These are phyloP conservation scores for Plectropomus leopardus DNA, from an alignment of 2,113 vertebrate genomes.

Conservation along the genomic window DNA sequence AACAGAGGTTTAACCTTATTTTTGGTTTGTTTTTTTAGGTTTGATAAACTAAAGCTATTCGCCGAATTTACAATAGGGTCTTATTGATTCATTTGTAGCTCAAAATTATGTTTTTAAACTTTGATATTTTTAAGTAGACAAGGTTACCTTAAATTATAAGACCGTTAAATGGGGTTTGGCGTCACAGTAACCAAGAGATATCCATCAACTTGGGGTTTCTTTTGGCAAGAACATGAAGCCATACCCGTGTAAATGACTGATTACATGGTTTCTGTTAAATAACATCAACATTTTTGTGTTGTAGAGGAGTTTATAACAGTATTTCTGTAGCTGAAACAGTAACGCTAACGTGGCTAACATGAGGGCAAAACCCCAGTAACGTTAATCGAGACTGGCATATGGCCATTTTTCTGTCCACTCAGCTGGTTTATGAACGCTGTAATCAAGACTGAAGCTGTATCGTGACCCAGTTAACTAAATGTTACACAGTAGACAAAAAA, in stretches of 20 bases:
- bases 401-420: not conserved
- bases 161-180: not conserved
- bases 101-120: not conserved
- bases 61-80: not conserved
- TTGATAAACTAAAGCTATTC: not conserved
- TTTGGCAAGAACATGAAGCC: not conserved
- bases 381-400: slow-evolving; percentile 24
- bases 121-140: fast-evolving
- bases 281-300: not conserved
- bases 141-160: not conserved
- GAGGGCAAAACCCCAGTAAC: not conserved
- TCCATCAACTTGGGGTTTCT: not conserved
- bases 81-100: not conserved
- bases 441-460: not conserved
- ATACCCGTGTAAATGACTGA: too few relatives aligned
- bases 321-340: not conserved
- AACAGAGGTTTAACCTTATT: not conserved
- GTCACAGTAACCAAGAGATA: not conserved
- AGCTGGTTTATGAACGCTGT: not conserved
- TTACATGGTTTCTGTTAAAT: not conserved
- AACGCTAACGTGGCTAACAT: slow-evolving; percentile 1
- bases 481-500: too few relatives aligned
- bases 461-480: not conserved
- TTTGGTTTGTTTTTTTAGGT: too few relatives aligned
- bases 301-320: not conserved